Base-by-base conservation (phyloP, 2,113 vertebrate species). In the Empidonax alnorum region DNA sequence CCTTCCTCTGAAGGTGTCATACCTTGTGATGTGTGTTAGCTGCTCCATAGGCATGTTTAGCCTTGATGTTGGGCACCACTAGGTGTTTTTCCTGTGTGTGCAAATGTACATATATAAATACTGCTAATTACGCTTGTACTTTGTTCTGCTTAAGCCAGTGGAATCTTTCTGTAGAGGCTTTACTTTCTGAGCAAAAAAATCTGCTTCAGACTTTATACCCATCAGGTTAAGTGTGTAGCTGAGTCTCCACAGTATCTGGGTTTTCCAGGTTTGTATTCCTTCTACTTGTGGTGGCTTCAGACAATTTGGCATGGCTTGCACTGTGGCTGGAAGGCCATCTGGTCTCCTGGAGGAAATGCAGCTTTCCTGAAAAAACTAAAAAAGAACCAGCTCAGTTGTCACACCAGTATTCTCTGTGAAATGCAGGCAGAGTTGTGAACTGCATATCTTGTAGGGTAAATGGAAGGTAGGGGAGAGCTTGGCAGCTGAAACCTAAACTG, bases 261-360 rank as follows among this genome's bases (percentile, higher is more conserved):
- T 59, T 82, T 82, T 72, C 33, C 76, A 93, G 93, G 93, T 96
- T 76, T 65, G 90, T 95, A 93, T 97, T 77, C 24, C 61, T 11
- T 84, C 39, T 84, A 3, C 44, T 41, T 55, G 1, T 0, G 2
- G n/a, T 41, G 30, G 41, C 56, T 78, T 91, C 30, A 46, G 62
- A 31, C 55, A 79, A 22, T 24, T 52, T 62, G 68, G 28, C 4
- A 3, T 49, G 2, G 6, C 46, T 82, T 78, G 17, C 6, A 7
- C 65, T 67, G 61, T 77, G 89, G 15, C 78, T 91, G 42, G 77
- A 59, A 86, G 79, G 49, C 47, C 10, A 7, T 63, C 72, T 65
- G 41, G 16, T 73, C 15, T 87, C 41, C 37, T 91, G 63, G 24
- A 79, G 17, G 65, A 47, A 83, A 78, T 52, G 5, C 41, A 62